Conservation (phyloP, 2,888 invertebrate genomes). For the Leucoma salicis region DNA sequence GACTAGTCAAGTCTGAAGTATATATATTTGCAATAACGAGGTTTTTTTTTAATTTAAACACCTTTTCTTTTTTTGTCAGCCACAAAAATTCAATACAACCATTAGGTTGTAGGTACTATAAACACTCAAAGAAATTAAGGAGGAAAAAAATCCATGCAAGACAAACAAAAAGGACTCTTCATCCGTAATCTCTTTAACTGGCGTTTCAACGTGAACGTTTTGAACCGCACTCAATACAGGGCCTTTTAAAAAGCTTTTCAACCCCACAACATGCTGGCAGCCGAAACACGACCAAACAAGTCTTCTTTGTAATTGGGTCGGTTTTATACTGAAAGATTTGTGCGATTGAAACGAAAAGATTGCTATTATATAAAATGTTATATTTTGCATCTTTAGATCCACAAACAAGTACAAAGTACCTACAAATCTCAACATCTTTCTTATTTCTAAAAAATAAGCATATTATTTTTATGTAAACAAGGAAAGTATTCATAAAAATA, state of each 20-base stretch:
- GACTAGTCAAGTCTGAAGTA: too few relatives aligned
- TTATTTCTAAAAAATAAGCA: too few relatives aligned
- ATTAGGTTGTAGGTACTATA: conserved; percentile 20
- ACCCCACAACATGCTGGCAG: conserved; percentile 20
- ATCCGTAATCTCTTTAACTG: conserved; percentile 45
- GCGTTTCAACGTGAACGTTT: conserved; percentile 40
- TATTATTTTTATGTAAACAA: too few relatives aligned
- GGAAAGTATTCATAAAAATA: too few relatives aligned
- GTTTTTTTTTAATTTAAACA: too few relatives aligned
- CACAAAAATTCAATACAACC: conserved; percentile 24
- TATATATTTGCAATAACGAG: too few relatives aligned
- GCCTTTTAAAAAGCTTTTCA: conserved; percentile 36
- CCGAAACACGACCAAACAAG: conserved; percentile 31
- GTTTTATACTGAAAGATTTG: conserved; percentile 17
- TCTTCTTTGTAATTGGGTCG: conserved; percentile 26
- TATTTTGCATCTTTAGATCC: background rate
- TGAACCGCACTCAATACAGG: conserved; percentile 41
- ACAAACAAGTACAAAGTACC: background rate
- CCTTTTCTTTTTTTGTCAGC: conserved; percentile 5
- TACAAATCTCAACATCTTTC: background rate
- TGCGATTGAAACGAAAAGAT: conserved; percentile 1
- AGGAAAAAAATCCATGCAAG: conserved; percentile 24
- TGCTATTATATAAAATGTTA: background rate
- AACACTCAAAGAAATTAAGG: conserved; percentile 33
- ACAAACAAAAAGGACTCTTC: conserved; percentile 41